Evolutionary conservation across 2,888 invertebrate species (phyloP), one percentile per base, ranked within the genome.

Genomic region (Halocaridina rubra): DNA sequence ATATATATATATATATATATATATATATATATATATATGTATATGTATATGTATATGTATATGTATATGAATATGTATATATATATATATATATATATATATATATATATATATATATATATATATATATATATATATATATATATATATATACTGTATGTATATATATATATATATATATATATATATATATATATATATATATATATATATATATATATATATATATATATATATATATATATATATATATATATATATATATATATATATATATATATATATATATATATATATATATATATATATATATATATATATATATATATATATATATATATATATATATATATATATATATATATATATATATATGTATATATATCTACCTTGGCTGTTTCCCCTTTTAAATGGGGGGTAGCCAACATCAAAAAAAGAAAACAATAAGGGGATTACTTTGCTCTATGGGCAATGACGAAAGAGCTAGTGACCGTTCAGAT

Each of bases 1-100:
- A 22, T 61, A 22, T 61, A 61, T 61, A 61, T 61, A 61, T 61
- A 61, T 61, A 61, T 61, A 61, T 61, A 61, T 61, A 61, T 61
- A 61, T 61, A 61, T 61, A 61, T 61, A 61, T 61, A 61, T 61
- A 61, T 61, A 61, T 61, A 61, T n/a, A 61, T 61, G n/a, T 61
- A 61, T 61, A 61, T 61, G n/a, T 61, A 61, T 61, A 61, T 61
- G n/a, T 61, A 61, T 61, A 61, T 61, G n/a, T 61, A 61, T 61
- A 61, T 61, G 19, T 61, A 22, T 61, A 22, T 61, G n/a, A 13
- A 61, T 61, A 61, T 61, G n/a, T 61, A 61, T 61, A 61, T 61
- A 61, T 61, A 61, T 61, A 61, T 61, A 61, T 61, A 61, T 61
- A 61, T 61, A 61, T 61, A 61, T 61, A 61, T n/a, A 61, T 61